Evolutionary conservation across 2,888 invertebrate genomes (phyloP).

Genomic region (Andrena praecox): DNA sequence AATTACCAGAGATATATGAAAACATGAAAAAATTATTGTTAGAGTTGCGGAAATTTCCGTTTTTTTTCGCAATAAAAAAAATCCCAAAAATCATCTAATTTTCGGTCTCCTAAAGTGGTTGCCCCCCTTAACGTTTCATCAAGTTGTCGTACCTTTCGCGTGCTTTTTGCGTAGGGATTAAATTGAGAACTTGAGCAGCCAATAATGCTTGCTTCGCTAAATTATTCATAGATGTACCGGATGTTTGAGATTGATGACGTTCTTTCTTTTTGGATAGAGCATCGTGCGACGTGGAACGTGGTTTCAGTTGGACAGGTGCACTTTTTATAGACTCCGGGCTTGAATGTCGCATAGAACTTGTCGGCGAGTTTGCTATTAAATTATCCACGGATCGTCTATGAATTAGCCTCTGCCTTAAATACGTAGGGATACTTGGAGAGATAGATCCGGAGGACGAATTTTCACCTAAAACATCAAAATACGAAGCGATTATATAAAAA

Average conservation of each 20-base stretch:
- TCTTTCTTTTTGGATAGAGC: slow-evolving; percentile 77
- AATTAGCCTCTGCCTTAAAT: slow-evolving; percentile 77
- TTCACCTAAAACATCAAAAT: slow-evolving; percentile 75
- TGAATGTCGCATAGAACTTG: slow-evolving; percentile 81
- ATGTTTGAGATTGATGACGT: slow-evolving; percentile 72
- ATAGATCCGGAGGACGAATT: slow-evolving; percentile 80
- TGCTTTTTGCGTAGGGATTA: slow-evolving; percentile 93
- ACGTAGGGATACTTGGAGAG: slow-evolving; percentile 79
- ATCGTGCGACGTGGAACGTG: slow-evolving; percentile 82
- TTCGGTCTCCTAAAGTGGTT: too few relatives aligned
- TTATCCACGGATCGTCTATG: slow-evolving; percentile 84
- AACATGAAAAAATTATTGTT: too few relatives aligned
- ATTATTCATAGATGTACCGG: slow-evolving; percentile 87
- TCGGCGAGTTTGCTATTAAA: slow-evolving; percentile 79
- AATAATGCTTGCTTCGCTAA: slow-evolving; percentile 91
- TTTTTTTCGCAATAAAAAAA: too few relatives aligned
- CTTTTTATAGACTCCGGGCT: slow-evolving; percentile 83
- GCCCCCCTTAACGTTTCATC: neutral
- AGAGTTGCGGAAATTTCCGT: too few relatives aligned
- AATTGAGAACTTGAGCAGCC: slow-evolving; percentile 92
- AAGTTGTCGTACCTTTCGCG: slow-evolving; percentile 88
- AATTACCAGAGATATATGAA: too few relatives aligned
- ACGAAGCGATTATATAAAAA: slow-evolving; percentile 40
- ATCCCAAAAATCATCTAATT: too few relatives aligned
- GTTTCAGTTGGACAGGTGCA: slow-evolving; percentile 80